A percentile compares a stretch with the other conserved stretches of the same genome.
phyloP scores from a whole-genome alignment of 2,113 vertebrate species.

The Xyrauchen texanus region DNA sequence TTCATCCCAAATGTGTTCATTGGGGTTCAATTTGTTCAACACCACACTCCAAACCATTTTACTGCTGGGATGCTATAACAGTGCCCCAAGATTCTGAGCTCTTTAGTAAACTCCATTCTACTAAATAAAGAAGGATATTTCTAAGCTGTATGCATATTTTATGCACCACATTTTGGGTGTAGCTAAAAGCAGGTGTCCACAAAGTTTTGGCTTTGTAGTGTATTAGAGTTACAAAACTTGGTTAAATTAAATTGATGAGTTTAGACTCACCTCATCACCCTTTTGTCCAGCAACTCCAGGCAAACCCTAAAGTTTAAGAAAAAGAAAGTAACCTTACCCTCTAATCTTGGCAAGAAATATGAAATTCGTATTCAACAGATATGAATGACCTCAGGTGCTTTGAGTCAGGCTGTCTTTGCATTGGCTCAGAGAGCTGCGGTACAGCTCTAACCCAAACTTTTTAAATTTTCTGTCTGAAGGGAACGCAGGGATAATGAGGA shows the following conservation, averaged over 20 bases:
- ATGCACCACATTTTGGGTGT: no score
- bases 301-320: conserved; percentile 70
- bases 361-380: conserved; percentile 37
- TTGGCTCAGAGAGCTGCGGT: no score
- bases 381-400: conserved; percentile 3
- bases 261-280: conserved; percentile 74
- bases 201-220: background rate
- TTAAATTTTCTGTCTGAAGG: conserved; percentile 1
- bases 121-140: no score
- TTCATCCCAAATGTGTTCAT: no score
- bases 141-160: no score
- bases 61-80: no score
- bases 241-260: conserved; percentile 37
- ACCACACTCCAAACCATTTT: no score
- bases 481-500: conserved; percentile 19
- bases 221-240: background rate
- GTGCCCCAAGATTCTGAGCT: no score
- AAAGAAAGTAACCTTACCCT: conserved; percentile 2
- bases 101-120: no score
- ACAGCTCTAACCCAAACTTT: background rate
- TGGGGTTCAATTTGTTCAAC: no score
- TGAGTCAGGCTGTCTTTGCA: background rate
- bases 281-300: conserved; percentile 80
- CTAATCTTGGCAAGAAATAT: conserved; percentile 13
- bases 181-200: no score